Conservation (phyloP, 2,113 vertebrate genomes). For the Ailurus styani region DNA sequence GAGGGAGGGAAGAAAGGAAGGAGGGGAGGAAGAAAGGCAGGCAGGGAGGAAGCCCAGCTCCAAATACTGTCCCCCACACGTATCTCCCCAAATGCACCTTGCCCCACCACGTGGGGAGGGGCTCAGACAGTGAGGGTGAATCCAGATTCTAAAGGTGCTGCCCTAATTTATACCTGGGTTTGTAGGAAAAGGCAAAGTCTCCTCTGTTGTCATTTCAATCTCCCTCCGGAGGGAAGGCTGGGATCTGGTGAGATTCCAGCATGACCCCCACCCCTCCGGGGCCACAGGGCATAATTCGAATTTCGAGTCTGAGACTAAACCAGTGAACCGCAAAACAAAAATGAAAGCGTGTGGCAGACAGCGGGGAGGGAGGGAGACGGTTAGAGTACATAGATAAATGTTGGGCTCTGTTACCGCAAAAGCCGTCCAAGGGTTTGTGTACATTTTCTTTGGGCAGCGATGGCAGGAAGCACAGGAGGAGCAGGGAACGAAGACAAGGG, state of each 20-base stretch:
- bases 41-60: not conserved
- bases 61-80: not conserved
- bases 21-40: not conserved
- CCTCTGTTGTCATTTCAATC: constrained; percentile 46
- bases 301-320: constrained; percentile 63
- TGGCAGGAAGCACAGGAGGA: not conserved
- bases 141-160: constrained; percentile 66
- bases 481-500: not conserved
- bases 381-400: not conserved
- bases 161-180: constrained; percentile 53
- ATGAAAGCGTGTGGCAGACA: not conserved
- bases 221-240: constrained; percentile 38
- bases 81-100: not conserved
- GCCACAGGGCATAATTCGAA: not conserved
- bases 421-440: not conserved
- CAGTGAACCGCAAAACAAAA: constrained; percentile 28
- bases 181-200: constrained; percentile 20
- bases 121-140: not conserved
- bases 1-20: accelerated
- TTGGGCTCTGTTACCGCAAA: not conserved
- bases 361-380: not conserved
- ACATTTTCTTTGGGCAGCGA: not conserved
- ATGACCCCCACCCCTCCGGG: not conserved
- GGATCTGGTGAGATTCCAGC: not conserved
- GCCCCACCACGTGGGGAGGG: not conserved